These are phyloP conservation scores for Telmatherina bonti DNA, from an alignment of 2,797 vertebrate genomes.

Conservation along the genomic window DNA sequence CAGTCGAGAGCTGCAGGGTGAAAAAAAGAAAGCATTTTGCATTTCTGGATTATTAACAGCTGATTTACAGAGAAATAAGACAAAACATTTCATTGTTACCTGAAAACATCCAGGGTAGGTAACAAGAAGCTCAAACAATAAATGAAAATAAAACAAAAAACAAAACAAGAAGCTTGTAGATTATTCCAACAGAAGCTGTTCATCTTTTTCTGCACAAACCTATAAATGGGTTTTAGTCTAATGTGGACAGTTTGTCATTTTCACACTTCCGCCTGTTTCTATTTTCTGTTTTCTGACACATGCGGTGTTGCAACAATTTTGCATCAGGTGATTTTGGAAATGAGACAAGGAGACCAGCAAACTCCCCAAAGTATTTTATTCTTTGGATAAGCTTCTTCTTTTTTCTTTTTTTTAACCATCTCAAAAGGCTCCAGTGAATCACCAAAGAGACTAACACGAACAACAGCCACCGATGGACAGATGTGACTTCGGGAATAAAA, in stretches of 20 bases:
- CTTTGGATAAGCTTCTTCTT: conserved; percentile 33
- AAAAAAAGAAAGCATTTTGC: background rate
- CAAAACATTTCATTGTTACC: background rate
- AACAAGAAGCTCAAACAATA: conserved; percentile 18
- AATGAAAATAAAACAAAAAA: background rate
- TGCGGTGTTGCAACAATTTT: conserved; percentile 46
- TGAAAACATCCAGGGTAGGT: background rate
- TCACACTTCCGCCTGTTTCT: conserved; percentile 49
- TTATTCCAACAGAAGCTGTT: conserved; percentile 18
- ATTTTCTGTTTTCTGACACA: conserved; percentile 55
- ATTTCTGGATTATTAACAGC: background rate
- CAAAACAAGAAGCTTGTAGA: conserved; percentile 26
- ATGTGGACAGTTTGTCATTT: conserved; percentile 51
- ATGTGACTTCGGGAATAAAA: conserved; percentile 18
- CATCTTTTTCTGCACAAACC: conserved; percentile 41
- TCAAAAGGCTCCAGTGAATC: conserved; percentile 57
- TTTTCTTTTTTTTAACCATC: too few species aligned
- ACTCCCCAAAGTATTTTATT: conserved; percentile 22
- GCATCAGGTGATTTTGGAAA: conserved; percentile 39
- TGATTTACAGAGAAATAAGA: conserved; percentile 12
- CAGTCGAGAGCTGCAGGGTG: conserved; percentile 24
- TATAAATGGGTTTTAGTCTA: conserved; percentile 46
- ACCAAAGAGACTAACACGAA: conserved; percentile 33
- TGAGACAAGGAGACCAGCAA: conserved; percentile 27
- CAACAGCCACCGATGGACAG: conserved; percentile 36